phyloP scores from a whole-genome alignment of 2,888 invertebrate species.

The Epinotia ramella region DNA sequence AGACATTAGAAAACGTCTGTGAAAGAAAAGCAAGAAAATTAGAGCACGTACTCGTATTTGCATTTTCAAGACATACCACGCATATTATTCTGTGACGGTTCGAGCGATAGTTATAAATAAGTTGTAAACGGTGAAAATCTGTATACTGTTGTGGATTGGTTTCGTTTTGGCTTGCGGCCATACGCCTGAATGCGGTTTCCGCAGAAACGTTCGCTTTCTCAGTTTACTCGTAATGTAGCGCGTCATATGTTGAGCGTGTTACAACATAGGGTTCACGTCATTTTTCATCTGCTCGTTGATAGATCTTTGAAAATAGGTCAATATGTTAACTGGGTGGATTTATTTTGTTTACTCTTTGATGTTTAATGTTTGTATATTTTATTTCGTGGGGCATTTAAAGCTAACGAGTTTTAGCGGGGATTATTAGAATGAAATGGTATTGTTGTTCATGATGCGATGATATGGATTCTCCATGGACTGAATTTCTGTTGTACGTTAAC shows the following conservation, averaged over 20 bases:
- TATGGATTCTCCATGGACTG: not conserved
- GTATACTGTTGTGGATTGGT: slow-evolving; percentile 34
- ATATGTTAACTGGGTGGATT: slow-evolving; percentile 15
- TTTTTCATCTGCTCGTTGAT: slow-evolving; percentile 23
- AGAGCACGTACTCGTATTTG: too few species aligned
- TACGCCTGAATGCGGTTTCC: slow-evolving; percentile 52
- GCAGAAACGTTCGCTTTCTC: slow-evolving; percentile 51
- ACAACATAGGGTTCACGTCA: slow-evolving; percentile 25
- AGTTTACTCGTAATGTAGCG: slow-evolving; percentile 47
- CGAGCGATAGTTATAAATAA: not conserved
- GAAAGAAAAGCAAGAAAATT: too few species aligned
- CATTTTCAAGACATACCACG: not conserved
- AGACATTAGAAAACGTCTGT: not conserved
- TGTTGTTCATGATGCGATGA: not conserved
- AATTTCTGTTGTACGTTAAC: not conserved
- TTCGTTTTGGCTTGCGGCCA: slow-evolving; percentile 62
- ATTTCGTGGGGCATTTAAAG: not conserved
- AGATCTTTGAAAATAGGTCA: slow-evolving; percentile 33
- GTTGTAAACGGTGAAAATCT: slow-evolving; percentile 1
- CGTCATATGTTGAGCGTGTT: slow-evolving; percentile 43
- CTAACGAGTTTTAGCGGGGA: not conserved
- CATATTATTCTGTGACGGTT: not conserved
- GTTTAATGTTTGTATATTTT: slow-evolving; percentile 4
- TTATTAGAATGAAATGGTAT: not conserved
- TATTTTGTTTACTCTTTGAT: slow-evolving; percentile 15